These are phyloP conservation scores for Baryphthengus martii DNA, from an alignment of 2,113 vertebrate species.

Conservation along the genomic window DNA sequence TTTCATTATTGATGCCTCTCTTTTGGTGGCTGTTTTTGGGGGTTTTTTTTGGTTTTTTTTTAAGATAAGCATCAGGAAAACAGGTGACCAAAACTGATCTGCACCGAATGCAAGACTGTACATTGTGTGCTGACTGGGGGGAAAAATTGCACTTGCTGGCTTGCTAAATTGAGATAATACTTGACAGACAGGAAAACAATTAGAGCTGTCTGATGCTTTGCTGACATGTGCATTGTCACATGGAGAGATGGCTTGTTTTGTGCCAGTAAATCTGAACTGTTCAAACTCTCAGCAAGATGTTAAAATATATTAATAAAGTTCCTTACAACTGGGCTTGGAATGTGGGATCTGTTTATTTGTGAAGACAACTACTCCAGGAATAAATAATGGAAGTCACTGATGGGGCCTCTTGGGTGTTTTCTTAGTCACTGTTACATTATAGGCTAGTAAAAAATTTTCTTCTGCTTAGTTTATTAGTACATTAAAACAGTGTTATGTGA, in stretches of 20 bases:
- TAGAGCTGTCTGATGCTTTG: constrained; percentile 17
- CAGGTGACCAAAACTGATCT: background rate
- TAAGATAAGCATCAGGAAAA: background rate
- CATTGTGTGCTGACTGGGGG: background rate
- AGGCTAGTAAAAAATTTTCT: background rate
- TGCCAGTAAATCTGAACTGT: constrained; percentile 42
- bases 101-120: background rate
- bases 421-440: background rate
- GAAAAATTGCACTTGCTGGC: background rate
- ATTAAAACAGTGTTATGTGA: background rate
- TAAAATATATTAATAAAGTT: constrained; percentile 50
- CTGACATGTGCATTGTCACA: background rate
- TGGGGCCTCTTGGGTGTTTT: background rate
- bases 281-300: constrained; percentile 41
- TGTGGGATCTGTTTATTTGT: constrained; percentile 16
- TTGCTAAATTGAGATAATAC: constrained; percentile 52
- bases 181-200: constrained; percentile 46
- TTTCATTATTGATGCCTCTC: background rate
- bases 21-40: background rate
- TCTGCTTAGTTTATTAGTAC: background rate
- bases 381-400: background rate
- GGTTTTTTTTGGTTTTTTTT: background rate
- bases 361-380: background rate
- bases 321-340: constrained; percentile 17
- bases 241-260: background rate